A percentile compares a stretch with the other conserved stretches of the same genome.
Conservation (phyloP, 2,113 vertebrate genomes). For the Phyllostomus hastatus region DNA sequence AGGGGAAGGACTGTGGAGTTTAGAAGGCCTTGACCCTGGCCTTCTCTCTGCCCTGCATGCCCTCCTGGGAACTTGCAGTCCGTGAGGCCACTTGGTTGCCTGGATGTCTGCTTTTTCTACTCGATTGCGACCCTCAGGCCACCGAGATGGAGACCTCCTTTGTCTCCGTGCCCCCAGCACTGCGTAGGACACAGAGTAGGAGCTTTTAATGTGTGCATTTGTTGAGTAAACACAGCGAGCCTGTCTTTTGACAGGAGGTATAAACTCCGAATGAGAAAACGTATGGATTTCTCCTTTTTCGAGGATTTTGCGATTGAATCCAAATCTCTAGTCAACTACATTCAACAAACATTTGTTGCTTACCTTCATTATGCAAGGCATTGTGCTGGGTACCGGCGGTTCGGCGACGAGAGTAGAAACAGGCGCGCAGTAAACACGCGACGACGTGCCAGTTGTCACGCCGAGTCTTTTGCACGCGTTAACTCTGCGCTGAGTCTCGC, state of each 20-base stretch:
- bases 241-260: not conserved
- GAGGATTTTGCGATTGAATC: constrained; percentile 47
- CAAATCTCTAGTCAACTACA: constrained; percentile 60
- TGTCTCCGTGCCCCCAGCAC: not conserved
- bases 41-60: not conserved
- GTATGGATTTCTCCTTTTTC: not conserved
- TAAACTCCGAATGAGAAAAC: not conserved
- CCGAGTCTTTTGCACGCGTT: not conserved
- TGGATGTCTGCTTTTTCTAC: not conserved
- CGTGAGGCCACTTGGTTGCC: not conserved
- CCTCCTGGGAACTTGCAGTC: fast-evolving
- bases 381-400: constrained; percentile 32
- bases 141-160: not conserved
- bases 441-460: not conserved
- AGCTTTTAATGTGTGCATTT: not conserved
- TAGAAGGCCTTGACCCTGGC: not conserved
- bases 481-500: not conserved
- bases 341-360: constrained; percentile 71
- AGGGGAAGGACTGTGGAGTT: not conserved
- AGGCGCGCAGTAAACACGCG: not conserved
- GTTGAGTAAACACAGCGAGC: not conserved
- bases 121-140: not conserved
- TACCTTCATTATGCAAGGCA: constrained; percentile 62
- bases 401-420: constrained; percentile 10
- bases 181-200: not conserved